phyloP scores from a whole-genome alignment of 2,888 invertebrate species.

The Leptinotarsa juncta region DNA sequence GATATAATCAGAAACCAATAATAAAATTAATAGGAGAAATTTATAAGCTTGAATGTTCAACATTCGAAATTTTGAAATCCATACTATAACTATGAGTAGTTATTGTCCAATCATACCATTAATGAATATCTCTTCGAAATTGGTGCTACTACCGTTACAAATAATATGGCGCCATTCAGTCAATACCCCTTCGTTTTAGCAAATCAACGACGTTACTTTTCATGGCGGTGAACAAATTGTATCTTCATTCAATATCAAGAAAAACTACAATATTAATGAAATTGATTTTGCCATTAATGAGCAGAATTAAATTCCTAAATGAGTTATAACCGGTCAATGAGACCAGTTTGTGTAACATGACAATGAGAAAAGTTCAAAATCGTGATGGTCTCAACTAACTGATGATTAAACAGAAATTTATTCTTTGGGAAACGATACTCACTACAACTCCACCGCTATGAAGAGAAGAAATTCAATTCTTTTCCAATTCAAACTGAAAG shows the following conservation, averaged over 20 bases:
- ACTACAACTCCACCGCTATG: neutral
- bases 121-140: neutral
- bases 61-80: no score
- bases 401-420: constrained; percentile 22
- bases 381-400: constrained; percentile 28
- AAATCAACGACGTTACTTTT: neutral
- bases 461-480: neutral
- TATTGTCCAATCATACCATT: neutral
- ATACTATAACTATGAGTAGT: no score
- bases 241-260: constrained; percentile 26
- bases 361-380: constrained; percentile 29
- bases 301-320: constrained; percentile 28
- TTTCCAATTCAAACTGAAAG: no score
- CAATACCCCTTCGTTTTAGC: neutral
- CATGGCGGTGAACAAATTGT: constrained; percentile 20
- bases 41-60: no score
- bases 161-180: neutral
- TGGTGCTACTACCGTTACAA: neutral
- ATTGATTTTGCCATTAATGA: constrained; percentile 29
- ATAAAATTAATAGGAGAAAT: no score
- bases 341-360: constrained; percentile 25
- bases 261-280: constrained; percentile 27
- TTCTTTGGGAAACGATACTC: neutral
- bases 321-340: constrained; percentile 24
- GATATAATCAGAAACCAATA: no score